Evolutionary conservation across 2,888 invertebrate species (phyloP).

Genomic region (Spilarctia lutea): DNA sequence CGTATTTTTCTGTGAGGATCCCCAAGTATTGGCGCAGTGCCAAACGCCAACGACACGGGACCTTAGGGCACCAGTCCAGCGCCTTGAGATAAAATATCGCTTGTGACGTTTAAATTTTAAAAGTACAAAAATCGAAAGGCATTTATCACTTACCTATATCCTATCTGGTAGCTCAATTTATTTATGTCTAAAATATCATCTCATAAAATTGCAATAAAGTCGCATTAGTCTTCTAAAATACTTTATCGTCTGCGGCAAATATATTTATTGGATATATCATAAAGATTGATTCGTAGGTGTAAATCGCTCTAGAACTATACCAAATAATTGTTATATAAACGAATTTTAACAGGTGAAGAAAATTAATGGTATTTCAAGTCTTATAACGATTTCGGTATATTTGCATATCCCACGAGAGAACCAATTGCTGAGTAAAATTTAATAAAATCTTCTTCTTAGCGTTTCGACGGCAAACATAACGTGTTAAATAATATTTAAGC

Average conservation of each 20-base stretch:
- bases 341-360: background rate
- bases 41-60: slow-evolving; percentile 60
- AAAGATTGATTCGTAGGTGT: slow-evolving; percentile 13
- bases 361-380: background rate
- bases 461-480: too few relatives aligned
- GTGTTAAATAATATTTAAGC: too few relatives aligned
- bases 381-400: background rate
- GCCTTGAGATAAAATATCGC: slow-evolving; percentile 56
- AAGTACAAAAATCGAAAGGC: slow-evolving; percentile 35
- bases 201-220: slow-evolving; percentile 36
- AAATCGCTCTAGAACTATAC: background rate
- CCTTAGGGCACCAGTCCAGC: slow-evolving; percentile 62
- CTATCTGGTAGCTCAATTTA: slow-evolving; percentile 39
- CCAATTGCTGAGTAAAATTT: too few relatives aligned
- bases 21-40: slow-evolving; percentile 58
- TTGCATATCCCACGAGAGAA: too few relatives aligned
- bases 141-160: slow-evolving; percentile 16
- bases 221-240: slow-evolving; percentile 20
- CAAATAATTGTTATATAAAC: background rate
- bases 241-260: slow-evolving; percentile 18
- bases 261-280: slow-evolving; percentile 13
- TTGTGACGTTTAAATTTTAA: slow-evolving; percentile 38
- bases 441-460: too few relatives aligned
- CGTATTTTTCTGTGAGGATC: slow-evolving; percentile 57
- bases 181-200: slow-evolving; percentile 22